Base-by-base conservation (phyloP, 2,888 invertebrate species). In the Stenchaetothrips biformis region DNA sequence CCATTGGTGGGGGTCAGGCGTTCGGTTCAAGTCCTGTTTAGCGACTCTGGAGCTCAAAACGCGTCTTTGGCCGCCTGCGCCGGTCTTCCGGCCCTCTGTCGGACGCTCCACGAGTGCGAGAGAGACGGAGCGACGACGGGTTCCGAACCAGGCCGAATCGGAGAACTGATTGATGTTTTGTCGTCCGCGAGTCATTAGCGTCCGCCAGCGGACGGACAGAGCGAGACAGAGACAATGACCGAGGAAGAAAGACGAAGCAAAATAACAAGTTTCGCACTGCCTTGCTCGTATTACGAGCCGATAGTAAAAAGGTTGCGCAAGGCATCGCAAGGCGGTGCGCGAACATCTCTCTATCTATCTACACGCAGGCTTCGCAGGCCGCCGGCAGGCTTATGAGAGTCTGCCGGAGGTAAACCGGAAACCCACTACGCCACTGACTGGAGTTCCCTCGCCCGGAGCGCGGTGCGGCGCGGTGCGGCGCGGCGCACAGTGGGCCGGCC, bases 371-470 rank as follows among this genome's bases (percentile, higher is more conserved):
- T 37, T 21, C 21, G 21, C 21, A 25, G 11, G 67, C 25, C 9
- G 25, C 37, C 67, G 21, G 25, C 67, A 74, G 21, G 25, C 67
- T 21, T 25, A 74, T 9, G 37, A 37, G 37, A 74, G 21, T 9
- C 67, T n/a, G 67, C 67, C 7, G 67, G 67, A 1, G 67, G 67
- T 74, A 74, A 74, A 74, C 67, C 67, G 67, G 67, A 74, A 74
- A 74, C 67, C 67, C 25, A 74, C 67, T 21, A 25, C 67, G 11
- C 67, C 25, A 25, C 67, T 74, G 59, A 59, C 59, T 13, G 37
- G 37, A 37, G 37, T 37, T 37, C 37, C 37, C 37, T 37, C 1
- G 37, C n/a, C n/a, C n/a, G n/a, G n/a, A n/a, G n/a, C n/a, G 37
- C 37, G 37, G 37, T 4, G 18, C 59, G 13, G 53, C 53, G 53